Evolutionary conservation across 2,797 vertebrate species (phyloP).

Genomic region (Orestias chungarensis): DNA sequence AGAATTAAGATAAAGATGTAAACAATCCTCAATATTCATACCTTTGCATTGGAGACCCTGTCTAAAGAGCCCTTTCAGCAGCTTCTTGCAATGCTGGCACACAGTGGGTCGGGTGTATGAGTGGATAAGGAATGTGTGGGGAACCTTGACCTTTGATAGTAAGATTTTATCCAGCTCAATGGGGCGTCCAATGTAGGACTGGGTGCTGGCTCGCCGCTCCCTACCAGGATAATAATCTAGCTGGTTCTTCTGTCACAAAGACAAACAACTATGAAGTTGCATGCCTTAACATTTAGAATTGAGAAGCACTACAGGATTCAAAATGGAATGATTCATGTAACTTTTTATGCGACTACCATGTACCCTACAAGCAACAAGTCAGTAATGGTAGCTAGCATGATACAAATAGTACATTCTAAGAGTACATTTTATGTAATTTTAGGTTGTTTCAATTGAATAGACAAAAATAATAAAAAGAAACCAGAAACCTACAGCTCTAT

Average conservation of each 20-base stretch:
- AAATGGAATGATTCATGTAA: not conserved
- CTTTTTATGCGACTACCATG: no score
- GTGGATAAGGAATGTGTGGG: constrained; percentile 96
- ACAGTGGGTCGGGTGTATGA: constrained; percentile 95
- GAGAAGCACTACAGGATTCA: not conserved
- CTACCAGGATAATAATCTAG: constrained; percentile 87
- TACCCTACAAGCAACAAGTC: not conserved
- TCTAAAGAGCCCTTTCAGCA: constrained; percentile 94
- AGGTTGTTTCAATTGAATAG: no score
- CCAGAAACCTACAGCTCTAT: no score
- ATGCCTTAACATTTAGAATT: not conserved
- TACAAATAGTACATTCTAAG: not conserved
- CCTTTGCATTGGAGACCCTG: constrained; percentile 97
- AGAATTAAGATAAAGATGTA: not conserved
- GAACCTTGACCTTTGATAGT: constrained; percentile 95
- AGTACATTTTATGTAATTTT: no score
- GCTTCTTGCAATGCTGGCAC: constrained; percentile 98
- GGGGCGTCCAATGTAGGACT: constrained; percentile 91
- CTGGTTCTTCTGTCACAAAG: constrained; percentile 85
- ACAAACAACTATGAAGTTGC: constrained; percentile 8
- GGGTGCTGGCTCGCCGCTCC: constrained; percentile 92
- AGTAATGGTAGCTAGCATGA: not conserved
- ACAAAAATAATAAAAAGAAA: no score
- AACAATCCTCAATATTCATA: constrained; percentile 49
- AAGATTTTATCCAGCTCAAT: constrained; percentile 96